These are phyloP conservation scores for Strix uralensis DNA, from an alignment of 2,113 vertebrate species.

Conservation along the genomic window DNA sequence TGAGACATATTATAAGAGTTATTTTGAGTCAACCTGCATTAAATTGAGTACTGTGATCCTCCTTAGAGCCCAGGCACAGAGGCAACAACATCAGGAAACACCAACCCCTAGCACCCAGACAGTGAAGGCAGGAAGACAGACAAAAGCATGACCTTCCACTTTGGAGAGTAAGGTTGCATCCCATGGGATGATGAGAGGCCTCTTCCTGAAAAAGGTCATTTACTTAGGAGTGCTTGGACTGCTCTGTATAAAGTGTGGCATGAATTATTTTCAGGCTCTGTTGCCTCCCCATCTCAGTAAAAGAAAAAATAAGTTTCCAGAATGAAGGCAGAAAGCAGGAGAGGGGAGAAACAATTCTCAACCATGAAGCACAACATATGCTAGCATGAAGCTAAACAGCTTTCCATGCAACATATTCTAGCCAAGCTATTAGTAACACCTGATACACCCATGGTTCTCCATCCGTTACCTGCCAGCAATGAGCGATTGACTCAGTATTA, in stretches of 20 bases:
- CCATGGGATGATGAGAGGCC: background rate
- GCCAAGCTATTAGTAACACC: constrained; percentile 67
- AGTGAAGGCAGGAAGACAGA: background rate
- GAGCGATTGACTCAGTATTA: constrained; percentile 35
- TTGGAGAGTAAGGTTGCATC: background rate
- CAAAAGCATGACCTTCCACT: background rate
- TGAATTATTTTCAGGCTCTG: background rate
- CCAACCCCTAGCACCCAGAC: background rate
- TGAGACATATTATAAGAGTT: background rate
- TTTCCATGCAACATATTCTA: constrained; percentile 7
- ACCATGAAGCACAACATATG: constrained; percentile 50
- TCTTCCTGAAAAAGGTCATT: background rate
- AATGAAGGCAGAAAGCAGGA: background rate
- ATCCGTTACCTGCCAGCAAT: constrained; percentile 52
- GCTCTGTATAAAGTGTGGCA: background rate
- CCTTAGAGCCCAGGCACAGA: background rate
- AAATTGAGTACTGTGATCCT: background rate
- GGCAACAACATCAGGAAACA: background rate
- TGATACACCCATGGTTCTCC: constrained; percentile 30
- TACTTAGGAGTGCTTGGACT: background rate
- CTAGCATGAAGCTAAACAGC: constrained; percentile 10
- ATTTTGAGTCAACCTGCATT: background rate
- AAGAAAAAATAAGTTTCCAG: background rate
- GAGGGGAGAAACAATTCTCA: background rate
- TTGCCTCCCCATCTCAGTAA: background rate